phyloP scores from a whole-genome alignment of 1,140 invertebrate species.

The Drosophila lacertosa region DNA sequence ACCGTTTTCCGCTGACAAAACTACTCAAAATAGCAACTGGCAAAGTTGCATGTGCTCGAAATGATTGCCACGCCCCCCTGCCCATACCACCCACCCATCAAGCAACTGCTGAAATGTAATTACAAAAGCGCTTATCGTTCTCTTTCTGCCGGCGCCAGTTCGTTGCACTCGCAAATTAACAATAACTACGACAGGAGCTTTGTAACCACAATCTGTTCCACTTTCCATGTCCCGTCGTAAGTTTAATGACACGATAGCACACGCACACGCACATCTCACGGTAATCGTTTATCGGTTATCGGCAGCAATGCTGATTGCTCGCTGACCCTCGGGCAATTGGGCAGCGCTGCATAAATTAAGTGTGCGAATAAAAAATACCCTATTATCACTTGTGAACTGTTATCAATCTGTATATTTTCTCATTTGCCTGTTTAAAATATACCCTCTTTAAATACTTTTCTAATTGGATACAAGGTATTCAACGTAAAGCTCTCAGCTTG shows the following conservation, averaged over 20 bases:
- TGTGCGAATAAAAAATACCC: too few species aligned
- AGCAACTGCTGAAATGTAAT: constrained; percentile 58
- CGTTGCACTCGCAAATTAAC: constrained; percentile 71
- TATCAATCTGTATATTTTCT: too few species aligned
- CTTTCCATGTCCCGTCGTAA: constrained; percentile 24
- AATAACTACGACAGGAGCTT: constrained; percentile 53
- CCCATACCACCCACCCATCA: background rate
- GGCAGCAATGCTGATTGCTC: constrained; percentile 17
- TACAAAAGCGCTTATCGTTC: constrained; percentile 71
- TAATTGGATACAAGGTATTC: background rate
- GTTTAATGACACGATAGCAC: constrained; percentile 56
- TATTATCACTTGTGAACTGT: too few species aligned
- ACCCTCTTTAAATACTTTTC: too few species aligned
- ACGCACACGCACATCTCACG: constrained; percentile 20
- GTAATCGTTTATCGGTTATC: constrained; percentile 16
- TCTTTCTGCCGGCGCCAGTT: constrained; percentile 44
- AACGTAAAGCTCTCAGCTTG: constrained; percentile 2
- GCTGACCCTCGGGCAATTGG: constrained; percentile 2
- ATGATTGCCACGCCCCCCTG: constrained; percentile 29
- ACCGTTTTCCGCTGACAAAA: constrained; percentile 67
- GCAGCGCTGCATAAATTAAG: background rate
- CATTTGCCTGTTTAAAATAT: too few species aligned
- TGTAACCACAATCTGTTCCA: constrained; percentile 49
- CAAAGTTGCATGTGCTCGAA: constrained; percentile 58
- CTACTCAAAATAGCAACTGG: constrained; percentile 54